Conservation (phyloP, 2,113 vertebrate genomes). For the Ursus arctos region DNA sequence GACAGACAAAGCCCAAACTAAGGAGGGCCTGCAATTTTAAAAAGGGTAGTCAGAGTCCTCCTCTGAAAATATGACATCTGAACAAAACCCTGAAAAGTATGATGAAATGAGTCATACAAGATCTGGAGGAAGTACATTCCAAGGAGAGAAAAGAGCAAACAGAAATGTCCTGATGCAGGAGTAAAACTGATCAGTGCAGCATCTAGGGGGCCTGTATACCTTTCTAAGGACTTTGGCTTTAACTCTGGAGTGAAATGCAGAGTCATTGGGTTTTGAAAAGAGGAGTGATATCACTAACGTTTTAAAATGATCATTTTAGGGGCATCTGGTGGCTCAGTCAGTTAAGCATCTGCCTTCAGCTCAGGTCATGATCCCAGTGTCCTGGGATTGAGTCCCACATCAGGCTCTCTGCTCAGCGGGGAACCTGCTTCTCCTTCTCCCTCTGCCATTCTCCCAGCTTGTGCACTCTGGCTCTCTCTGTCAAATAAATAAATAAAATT, state of each 20-base stretch:
- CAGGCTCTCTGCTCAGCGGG: background rate
- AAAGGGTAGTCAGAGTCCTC: background rate
- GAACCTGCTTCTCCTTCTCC: background rate
- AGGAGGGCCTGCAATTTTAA: background rate
- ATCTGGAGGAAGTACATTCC: background rate
- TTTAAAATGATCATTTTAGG: background rate
- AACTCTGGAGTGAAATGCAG: background rate
- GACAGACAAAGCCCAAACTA: background rate
- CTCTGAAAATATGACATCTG: background rate
- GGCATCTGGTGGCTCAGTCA: background rate
- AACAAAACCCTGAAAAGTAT: background rate
- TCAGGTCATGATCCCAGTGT: background rate
- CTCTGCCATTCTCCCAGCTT: background rate
- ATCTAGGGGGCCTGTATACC: no score
- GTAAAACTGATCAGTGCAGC: background rate
- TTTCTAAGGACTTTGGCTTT: background rate
- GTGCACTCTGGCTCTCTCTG: background rate
- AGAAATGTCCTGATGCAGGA: background rate
- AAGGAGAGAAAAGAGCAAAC: background rate
- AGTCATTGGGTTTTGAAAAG: background rate
- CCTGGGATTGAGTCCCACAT: background rate
- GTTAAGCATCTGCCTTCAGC: background rate
- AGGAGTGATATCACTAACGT: background rate
- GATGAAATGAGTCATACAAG: background rate
- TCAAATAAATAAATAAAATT: background rate